Evolutionary conservation across 1,140 invertebrate genomes (phyloP), one percentile per base, ranked within the genome.

Genomic region (Cydia splendana): DNA sequence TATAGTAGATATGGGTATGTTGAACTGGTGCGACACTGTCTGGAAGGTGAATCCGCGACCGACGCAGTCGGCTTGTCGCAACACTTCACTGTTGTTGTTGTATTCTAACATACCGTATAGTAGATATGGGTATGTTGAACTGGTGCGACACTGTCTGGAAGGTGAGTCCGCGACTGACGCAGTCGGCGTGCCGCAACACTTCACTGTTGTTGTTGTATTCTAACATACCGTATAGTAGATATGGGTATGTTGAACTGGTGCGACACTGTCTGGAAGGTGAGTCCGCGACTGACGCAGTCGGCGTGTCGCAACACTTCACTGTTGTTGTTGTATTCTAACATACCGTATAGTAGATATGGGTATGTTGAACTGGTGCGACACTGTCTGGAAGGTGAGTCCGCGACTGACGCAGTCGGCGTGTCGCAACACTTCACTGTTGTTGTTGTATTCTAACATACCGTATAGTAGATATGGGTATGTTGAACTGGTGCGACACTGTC

Each of bases 381-480:
- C 96, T 10, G 96, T 96, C 90, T 97, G 96, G 94, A 97, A 97
- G 82, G 96, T 97, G 93, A 96, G 96, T 13, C 96, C 96, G 24
- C 96, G 95, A 12, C 95, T 96, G 95, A 2, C 96, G 95, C 30
- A 97, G 85, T 83, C 34, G 34, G 5, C 34, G 5, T 34, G 34
- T 34, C 34, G 85, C 83, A 96, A 95, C 42, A 96, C 96, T 88
- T 97, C 96, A 15, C 96, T 93, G 57, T 90, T 85, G 0, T 90
- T 81, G 80, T 91, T 88, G 4, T 62, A 18, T 15, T 6, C 24
- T 24, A 15, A 7, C 18, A 57, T 42, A 93, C 89, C 95, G 95
- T 88, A 97, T 97, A 74, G 96, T 97, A n/a, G 96, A 97, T 79
- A 97, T 97, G 69, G 96, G 96, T 90, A 97, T 97, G 84, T 96